Evolutionary conservation across 2,797 vertebrate species (phyloP).

Genomic region (Molossus alvarezi): DNA sequence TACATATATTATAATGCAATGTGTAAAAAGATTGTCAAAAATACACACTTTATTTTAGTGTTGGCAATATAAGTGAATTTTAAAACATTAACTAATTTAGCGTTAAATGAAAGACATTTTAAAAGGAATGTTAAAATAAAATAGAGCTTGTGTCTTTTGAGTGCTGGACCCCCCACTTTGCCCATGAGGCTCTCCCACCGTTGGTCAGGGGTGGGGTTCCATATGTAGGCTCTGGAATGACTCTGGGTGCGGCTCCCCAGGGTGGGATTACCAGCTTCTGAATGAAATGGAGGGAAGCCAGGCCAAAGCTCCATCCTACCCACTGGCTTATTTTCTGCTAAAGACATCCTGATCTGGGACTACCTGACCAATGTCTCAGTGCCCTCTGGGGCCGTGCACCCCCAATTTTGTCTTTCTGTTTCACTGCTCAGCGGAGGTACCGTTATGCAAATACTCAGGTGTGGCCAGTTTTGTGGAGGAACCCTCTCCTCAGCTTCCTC

Average conservation of each 20-base stretch:
- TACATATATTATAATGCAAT: background rate
- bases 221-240: background rate
- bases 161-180: background rate
- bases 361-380: background rate
- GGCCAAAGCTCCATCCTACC: background rate
- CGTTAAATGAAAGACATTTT: conserved; percentile 13
- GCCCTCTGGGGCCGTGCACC: background rate
- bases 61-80: conserved; percentile 43
- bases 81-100: conserved; percentile 37
- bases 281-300: background rate
- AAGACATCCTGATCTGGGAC: background rate
- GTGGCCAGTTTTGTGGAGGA: background rate
- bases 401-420: background rate
- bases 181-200: background rate
- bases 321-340: background rate
- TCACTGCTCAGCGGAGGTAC: background rate
- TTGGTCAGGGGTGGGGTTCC: background rate
- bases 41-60: conserved; percentile 15
- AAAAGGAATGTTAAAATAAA: background rate
- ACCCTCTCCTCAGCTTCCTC: background rate
- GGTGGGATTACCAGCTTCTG: background rate
- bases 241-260: background rate
- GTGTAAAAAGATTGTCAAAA: background rate
- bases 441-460: background rate
- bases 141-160: background rate